These are phyloP conservation scores for Channallabes apus DNA, from an alignment of 2,797 vertebrate species.

Conservation along the genomic window DNA sequence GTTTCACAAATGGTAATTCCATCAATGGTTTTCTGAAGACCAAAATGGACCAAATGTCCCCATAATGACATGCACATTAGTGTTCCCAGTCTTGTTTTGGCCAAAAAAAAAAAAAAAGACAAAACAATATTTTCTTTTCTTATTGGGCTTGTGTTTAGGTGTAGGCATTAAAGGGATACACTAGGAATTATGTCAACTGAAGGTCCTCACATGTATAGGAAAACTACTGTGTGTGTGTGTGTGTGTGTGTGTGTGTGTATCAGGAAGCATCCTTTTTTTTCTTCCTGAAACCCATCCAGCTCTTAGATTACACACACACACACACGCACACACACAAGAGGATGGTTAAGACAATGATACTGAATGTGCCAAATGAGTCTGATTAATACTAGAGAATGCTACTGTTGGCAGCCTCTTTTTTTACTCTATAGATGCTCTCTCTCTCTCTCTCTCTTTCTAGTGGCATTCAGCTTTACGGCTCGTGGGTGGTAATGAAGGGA, in stretches of 20 bases:
- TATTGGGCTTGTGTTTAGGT: neutral
- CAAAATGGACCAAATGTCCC: neutral
- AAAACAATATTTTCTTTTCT: neutral
- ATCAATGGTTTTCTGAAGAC: neutral
- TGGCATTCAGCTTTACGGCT: slow-evolving; percentile 76
- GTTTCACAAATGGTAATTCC: too few species aligned
- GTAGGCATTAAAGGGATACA: neutral
- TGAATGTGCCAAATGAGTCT: slow-evolving; percentile 83
- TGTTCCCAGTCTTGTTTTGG: neutral
- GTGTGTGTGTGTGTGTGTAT: slow-evolving; percentile 1
- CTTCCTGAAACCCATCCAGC: slow-evolving; percentile 55
- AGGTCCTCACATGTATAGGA: neutral
- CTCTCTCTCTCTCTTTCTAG: slow-evolving; percentile 49
- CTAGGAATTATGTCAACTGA: neutral
- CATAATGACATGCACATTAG: neutral
- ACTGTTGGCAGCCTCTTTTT: slow-evolving; percentile 77
- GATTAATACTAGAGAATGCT: slow-evolving; percentile 92
- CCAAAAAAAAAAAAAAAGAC: neutral
- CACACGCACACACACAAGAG: slow-evolving; percentile 55
- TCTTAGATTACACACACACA: slow-evolving; percentile 34
- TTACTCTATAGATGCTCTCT: slow-evolving; percentile 29
- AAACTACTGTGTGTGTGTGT: neutral
- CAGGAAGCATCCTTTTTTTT: slow-evolving; percentile 16
- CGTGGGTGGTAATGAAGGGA: slow-evolving; percentile 91
- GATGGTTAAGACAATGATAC: slow-evolving; percentile 81